These are phyloP conservation scores for Brachionus rubens DNA, from an alignment of 1,140 invertebrate genomes.

Conservation along the genomic window DNA sequence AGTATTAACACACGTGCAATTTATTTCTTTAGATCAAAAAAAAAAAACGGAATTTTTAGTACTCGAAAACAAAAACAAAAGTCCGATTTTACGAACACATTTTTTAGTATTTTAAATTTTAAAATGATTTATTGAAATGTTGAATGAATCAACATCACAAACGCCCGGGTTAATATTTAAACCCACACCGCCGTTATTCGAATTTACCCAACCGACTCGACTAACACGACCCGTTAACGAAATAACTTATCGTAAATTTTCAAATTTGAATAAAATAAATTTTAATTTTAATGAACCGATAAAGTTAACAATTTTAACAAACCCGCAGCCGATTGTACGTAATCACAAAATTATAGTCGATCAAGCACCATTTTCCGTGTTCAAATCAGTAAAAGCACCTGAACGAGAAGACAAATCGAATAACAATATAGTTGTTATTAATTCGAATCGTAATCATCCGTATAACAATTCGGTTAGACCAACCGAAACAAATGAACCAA, in stretches of 20 bases:
- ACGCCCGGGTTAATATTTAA: neutral
- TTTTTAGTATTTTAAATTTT: too few species aligned
- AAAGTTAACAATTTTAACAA: neutral
- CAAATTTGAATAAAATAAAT: neutral
- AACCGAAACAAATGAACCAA: neutral
- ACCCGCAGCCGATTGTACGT: neutral
- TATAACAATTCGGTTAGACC: conserved; percentile 18
- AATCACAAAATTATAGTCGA: neutral
- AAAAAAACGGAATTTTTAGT: too few species aligned
- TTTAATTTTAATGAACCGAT: neutral
- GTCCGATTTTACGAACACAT: too few species aligned
- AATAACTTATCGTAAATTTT: neutral
- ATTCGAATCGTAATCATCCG: conserved; percentile 23
- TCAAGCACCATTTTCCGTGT: conserved; percentile 6
- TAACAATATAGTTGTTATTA: conserved; percentile 28
- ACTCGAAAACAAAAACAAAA: too few species aligned
- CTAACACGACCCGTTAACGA: neutral
- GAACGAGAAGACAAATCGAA: neutral
- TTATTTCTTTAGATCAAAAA: too few species aligned
- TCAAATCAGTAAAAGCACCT: conserved; percentile 23
- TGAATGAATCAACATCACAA: too few species aligned
- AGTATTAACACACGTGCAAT: too few species aligned
- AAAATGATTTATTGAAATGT: too few species aligned
- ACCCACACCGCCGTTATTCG: neutral
- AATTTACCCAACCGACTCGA: neutral